These are phyloP conservation scores for Laticauda colubrina DNA, from an alignment of 2,113 vertebrate species.

Conservation along the genomic window DNA sequence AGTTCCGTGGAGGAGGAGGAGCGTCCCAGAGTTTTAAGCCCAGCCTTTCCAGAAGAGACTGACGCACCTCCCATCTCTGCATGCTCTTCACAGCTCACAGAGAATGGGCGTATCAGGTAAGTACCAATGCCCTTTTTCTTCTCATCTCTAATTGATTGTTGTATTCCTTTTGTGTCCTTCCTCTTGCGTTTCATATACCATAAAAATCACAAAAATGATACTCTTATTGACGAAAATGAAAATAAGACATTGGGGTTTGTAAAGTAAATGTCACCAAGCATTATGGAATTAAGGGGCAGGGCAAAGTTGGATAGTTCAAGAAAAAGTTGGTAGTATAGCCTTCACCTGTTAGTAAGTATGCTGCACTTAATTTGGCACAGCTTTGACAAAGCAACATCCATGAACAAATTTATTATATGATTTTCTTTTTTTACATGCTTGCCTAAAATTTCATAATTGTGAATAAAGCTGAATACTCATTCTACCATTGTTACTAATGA, in stretches of 20 bases:
- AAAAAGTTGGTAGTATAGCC: not conserved
- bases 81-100: too few relatives aligned
- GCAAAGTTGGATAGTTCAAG: not conserved
- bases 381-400: not conserved
- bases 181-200: not conserved
- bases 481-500: constrained; percentile 24
- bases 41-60: too few relatives aligned
- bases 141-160: not conserved
- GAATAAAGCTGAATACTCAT: constrained; percentile 24
- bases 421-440: constrained; percentile 24
- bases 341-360: not conserved
- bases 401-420: not conserved
- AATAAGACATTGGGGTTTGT: not conserved
- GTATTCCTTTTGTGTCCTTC: not conserved
- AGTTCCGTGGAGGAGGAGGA: too few relatives aligned
- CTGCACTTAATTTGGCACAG: not conserved
- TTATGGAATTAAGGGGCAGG: not conserved
- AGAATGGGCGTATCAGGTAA: too few relatives aligned
- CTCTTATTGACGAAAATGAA: not conserved
- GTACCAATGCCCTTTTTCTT: not conserved
- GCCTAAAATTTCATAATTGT: constrained; percentile 38
- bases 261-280: not conserved
- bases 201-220: not conserved
- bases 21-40: too few relatives aligned
- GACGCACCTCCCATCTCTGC: too few relatives aligned